Percentiles rank a stretch among this genome's conserved stretches.
phyloP scores from a whole-genome alignment of 2,888 invertebrate species.

The Harmothoe impar region DNA sequence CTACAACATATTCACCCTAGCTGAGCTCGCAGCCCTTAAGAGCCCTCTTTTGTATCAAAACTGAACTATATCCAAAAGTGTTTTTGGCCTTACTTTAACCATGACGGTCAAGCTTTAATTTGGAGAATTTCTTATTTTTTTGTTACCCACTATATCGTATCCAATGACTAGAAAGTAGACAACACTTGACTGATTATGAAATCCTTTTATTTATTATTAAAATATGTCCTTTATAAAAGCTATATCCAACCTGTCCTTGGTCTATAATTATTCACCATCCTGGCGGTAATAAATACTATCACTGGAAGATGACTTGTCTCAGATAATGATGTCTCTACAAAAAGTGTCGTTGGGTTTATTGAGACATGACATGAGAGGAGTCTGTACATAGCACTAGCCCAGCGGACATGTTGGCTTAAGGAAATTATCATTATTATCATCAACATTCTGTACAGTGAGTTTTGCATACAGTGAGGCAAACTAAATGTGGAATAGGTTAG shows the following conservation, averaged over 20 bases:
- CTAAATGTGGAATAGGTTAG: not conserved
- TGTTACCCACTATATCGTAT: too few species aligned
- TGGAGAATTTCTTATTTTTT: too few species aligned
- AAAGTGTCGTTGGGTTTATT: constrained; percentile 21
- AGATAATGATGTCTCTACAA: not conserved
- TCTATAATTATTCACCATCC: not conserved
- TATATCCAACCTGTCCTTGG: not conserved
- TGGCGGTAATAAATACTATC: constrained; percentile 20
- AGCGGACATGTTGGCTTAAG: not conserved
- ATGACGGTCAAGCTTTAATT: too few species aligned
- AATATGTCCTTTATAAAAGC: constrained; percentile 31
- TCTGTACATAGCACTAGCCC: not conserved
- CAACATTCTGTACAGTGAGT: not conserved
- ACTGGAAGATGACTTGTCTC: constrained; percentile 17
- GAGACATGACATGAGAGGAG: not conserved
- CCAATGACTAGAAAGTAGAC: too few species aligned
- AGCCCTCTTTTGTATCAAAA: too few species aligned
- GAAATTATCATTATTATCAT: not conserved
- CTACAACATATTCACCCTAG: too few species aligned
- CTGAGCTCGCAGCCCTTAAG: too few species aligned
- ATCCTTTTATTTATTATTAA: constrained; percentile 1
- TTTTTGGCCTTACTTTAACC: too few species aligned
- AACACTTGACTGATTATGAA: not conserved
- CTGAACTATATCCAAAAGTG: too few species aligned
- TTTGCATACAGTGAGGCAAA: not conserved